Evolutionary conservation across 2,797 vertebrate genomes (phyloP).

Genomic region (Microctenopoma lineatum): DNA sequence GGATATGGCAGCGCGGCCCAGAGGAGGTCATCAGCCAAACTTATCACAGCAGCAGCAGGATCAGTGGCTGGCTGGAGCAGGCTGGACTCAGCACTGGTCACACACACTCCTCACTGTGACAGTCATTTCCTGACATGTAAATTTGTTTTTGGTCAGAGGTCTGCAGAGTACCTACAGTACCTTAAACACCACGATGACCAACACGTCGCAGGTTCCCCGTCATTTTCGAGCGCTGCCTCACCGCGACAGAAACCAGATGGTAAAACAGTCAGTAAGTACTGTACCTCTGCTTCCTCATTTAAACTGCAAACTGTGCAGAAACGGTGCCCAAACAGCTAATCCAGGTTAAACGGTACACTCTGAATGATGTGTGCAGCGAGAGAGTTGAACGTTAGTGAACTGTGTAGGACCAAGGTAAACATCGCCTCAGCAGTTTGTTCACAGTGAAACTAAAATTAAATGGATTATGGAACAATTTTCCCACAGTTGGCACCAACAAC

Average conservation of each 20-base stretch:
- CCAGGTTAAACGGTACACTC: neutral
- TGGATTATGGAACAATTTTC: neutral
- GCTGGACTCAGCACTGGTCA: slow-evolving; percentile 45
- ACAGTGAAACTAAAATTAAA: neutral
- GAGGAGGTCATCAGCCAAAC: slow-evolving; percentile 78
- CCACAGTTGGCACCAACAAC: neutral
- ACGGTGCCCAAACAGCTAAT: neutral
- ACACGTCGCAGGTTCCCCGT: neutral
- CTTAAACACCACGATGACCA: neutral
- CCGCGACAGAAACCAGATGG: neutral
- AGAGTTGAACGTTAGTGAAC: slow-evolving; percentile 8
- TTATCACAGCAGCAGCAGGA: slow-evolving; percentile 68
- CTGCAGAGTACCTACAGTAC: neutral
- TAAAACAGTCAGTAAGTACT: neutral
- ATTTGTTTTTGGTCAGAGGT: slow-evolving; percentile 34
- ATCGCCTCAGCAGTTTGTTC: neutral
- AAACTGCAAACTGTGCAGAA: neutral
- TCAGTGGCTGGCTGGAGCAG: slow-evolving; percentile 52
- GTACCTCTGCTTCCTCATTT: neutral
- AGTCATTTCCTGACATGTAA: slow-evolving; percentile 42
- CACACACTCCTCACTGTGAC: slow-evolving; percentile 42
- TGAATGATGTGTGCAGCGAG: neutral
- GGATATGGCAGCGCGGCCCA: slow-evolving; percentile 61
- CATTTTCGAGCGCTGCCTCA: neutral
- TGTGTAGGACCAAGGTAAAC: slow-evolving; percentile 1